These are phyloP conservation scores for Acrocephalus kingi DNA, from an alignment of 2,113 vertebrate genomes.

Conservation along the genomic window DNA sequence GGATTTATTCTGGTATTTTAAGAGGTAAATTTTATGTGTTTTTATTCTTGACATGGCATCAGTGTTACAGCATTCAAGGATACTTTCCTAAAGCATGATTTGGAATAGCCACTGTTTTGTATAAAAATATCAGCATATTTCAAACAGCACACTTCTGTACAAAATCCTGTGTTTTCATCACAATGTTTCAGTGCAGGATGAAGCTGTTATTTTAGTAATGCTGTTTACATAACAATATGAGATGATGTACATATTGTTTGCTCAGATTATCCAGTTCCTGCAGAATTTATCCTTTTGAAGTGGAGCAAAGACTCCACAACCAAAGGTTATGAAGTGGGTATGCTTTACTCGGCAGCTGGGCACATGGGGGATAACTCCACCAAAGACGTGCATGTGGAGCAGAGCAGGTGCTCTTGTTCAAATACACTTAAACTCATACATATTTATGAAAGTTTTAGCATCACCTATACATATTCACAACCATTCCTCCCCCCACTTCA, in stretches of 20 bases:
- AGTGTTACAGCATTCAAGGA: background rate
- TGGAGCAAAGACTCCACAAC: background rate
- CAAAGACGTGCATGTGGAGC: background rate
- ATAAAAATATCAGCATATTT: background rate
- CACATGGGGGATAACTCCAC: background rate
- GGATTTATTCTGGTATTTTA: background rate
- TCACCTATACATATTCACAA: background rate
- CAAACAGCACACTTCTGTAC: background rate
- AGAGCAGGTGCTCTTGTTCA: background rate
- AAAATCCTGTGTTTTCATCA: background rate
- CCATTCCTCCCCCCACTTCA: background rate
- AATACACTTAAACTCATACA: background rate
- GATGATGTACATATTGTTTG: background rate
- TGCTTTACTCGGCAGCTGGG: background rate
- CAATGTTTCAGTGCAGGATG: background rate
- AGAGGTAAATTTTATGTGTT: background rate
- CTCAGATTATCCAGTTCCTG: background rate
- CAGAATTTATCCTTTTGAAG: background rate
- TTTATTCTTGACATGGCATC: background rate
- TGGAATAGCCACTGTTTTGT: background rate
- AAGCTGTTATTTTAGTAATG: background rate
- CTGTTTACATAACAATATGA: background rate
- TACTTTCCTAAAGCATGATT: background rate
- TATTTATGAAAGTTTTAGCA: background rate
- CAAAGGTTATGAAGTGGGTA: background rate